A percentile compares a stretch with the other conserved stretches of the same genome.
phyloP scores from a whole-genome alignment of 2,888 invertebrate genomes.

The Phyto melanocephala region DNA sequence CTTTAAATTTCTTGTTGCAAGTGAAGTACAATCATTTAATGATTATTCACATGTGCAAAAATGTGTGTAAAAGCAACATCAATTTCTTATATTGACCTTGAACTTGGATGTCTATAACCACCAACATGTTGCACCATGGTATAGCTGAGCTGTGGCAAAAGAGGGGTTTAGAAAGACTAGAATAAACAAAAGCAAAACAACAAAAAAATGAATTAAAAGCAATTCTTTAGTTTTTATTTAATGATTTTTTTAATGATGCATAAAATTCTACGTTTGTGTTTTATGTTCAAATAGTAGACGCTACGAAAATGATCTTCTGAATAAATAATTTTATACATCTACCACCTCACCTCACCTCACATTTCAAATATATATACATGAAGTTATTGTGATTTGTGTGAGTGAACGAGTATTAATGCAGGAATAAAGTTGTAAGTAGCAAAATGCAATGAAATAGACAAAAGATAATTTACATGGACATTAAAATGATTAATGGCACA shows the following conservation, averaged over 20 bases:
- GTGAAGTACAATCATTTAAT: constrained; percentile 36
- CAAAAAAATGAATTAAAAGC: constrained; percentile 52
- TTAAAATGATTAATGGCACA: constrained; percentile 64
- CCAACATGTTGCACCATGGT: constrained; percentile 2
- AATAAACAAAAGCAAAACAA: background rate
- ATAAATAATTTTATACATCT: constrained; percentile 4
- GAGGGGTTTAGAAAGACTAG: background rate
- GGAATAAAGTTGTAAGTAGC: constrained; percentile 38
- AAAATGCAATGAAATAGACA: constrained; percentile 48
- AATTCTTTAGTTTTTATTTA: constrained; percentile 1
- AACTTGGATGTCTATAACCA: constrained; percentile 49
- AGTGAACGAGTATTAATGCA: background rate
- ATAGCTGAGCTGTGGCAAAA: background rate
- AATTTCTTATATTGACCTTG: constrained; percentile 56
- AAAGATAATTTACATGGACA: constrained; percentile 60
- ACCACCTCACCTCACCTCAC: too few species aligned
- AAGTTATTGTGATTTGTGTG: background rate
- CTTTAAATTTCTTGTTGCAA: constrained; percentile 32
- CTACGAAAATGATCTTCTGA: constrained; percentile 7
- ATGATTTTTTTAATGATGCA: constrained; percentile 50
- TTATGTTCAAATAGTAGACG: constrained; percentile 28
- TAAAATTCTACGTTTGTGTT: constrained; percentile 27
- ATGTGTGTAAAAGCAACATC: constrained; percentile 11
- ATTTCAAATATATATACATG: background rate
- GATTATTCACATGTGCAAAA: constrained; percentile 23